These are phyloP conservation scores for Thecophora atra DNA, from an alignment of 2,888 invertebrate species.

Conservation along the genomic window DNA sequence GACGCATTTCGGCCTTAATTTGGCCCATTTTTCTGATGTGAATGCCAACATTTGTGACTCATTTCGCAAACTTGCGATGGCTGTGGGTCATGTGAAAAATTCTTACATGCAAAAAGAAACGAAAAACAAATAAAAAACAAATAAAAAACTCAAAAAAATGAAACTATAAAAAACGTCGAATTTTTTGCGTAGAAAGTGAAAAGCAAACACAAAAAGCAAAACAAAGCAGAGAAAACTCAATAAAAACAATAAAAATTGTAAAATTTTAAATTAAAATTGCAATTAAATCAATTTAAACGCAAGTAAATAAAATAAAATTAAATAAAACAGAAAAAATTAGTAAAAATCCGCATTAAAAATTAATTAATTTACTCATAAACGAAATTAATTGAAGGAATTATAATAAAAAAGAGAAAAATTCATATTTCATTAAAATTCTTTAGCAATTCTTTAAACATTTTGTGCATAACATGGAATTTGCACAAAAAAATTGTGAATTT, in stretches of 20 bases:
- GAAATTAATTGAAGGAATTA: neutral
- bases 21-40: neutral
- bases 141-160: neutral
- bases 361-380: neutral
- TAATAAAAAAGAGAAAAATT: neutral
- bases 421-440: too few relatives aligned
- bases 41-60: too few relatives aligned
- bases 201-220: neutral
- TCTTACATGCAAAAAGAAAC: neutral
- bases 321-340: neutral
- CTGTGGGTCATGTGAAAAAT: neutral
- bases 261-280: neutral
- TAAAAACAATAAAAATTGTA: neutral
- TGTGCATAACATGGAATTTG: too few relatives aligned
- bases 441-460: too few relatives aligned
- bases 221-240: too few relatives aligned
- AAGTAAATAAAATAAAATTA: neutral
- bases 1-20: neutral
- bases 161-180: neutral
- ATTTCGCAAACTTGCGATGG: neutral
- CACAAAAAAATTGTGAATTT: too few relatives aligned
- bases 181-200: neutral
- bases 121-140: neutral
- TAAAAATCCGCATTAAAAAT: neutral
- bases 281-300: neutral